These are phyloP conservation scores for Kryptolebias marmoratus DNA, from an alignment of 2,113 vertebrate species.

Conservation along the genomic window DNA sequence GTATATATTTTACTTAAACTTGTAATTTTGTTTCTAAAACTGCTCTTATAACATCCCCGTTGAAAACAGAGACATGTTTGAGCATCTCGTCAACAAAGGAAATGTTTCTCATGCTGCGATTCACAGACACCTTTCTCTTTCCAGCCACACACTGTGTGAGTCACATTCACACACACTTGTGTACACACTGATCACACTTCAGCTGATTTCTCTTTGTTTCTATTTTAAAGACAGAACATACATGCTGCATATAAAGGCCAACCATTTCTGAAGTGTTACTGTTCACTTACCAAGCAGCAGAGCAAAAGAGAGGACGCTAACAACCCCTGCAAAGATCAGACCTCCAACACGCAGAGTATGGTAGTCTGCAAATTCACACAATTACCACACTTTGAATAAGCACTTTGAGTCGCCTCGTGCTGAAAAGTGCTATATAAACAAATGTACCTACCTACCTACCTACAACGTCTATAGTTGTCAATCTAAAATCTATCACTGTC, in stretches of 20 bases:
- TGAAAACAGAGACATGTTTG: neutral
- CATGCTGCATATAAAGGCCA: neutral
- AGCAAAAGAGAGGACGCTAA: conserved; percentile 76
- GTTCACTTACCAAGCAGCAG: conserved; percentile 75
- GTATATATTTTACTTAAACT: neutral
- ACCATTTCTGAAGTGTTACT: neutral
- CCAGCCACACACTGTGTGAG: neutral
- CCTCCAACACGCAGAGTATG: conserved; percentile 75
- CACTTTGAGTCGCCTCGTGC: no score
- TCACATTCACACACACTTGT: neutral
- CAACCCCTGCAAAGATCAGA: conserved; percentile 71
- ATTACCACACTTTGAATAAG: conserved; percentile 5
- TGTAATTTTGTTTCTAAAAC: conserved; percentile 1
- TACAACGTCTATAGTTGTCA: no score
- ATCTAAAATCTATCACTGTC: neutral
- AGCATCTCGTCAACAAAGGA: neutral
- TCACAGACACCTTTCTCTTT: conserved; percentile 1
- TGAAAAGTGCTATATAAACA: no score
- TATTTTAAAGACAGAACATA: neutral
- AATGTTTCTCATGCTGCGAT: neutral
- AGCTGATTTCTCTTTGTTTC: neutral
- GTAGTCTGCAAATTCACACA: conserved; percentile 74
- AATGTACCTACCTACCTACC: no score
- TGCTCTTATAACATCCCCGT: neutral
- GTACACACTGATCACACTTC: neutral